These are phyloP conservation scores for Pangasius larnaudii DNA, from an alignment of 2,797 vertebrate genomes.

Conservation along the genomic window DNA sequence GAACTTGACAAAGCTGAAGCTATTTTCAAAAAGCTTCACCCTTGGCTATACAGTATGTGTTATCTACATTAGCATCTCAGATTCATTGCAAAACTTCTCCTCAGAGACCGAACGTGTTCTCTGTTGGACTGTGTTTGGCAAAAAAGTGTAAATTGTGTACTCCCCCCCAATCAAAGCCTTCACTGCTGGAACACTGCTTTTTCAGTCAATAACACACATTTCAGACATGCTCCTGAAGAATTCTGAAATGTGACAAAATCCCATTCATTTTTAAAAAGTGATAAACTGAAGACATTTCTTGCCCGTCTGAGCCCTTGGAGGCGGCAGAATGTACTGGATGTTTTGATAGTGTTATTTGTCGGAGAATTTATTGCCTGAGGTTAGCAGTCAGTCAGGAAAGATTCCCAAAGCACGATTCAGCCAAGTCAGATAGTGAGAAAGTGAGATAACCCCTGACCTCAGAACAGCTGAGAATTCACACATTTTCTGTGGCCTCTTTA, in stretches of 20 bases:
- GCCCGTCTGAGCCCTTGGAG: neutral
- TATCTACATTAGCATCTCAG: neutral
- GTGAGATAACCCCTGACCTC: conserved; percentile 9
- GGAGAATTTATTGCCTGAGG: neutral
- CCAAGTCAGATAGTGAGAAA: neutral
- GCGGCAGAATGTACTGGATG: neutral
- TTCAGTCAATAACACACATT: neutral
- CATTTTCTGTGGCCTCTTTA: neutral
- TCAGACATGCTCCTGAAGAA: neutral
- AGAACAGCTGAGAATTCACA: neutral
- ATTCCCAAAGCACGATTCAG: neutral
- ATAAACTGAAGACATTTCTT: neutral
- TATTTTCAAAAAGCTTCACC: neutral
- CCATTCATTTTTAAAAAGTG: neutral
- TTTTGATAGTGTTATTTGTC: conserved; percentile 3
- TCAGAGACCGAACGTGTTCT: neutral
- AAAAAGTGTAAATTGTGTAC: neutral
- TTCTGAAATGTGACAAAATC: neutral
- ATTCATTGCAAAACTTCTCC: neutral
- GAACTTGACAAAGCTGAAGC: neutral
- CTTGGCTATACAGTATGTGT: neutral
- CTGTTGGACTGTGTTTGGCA: neutral
- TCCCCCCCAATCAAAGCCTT: neutral
- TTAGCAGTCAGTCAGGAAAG: neutral
- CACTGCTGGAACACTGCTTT: neutral